A percentile compares a stretch with the other conserved stretches of the same genome.
Evolutionary conservation across 2,888 invertebrate genomes (phyloP).

Genomic region (Polydrusus cervinus): DNA sequence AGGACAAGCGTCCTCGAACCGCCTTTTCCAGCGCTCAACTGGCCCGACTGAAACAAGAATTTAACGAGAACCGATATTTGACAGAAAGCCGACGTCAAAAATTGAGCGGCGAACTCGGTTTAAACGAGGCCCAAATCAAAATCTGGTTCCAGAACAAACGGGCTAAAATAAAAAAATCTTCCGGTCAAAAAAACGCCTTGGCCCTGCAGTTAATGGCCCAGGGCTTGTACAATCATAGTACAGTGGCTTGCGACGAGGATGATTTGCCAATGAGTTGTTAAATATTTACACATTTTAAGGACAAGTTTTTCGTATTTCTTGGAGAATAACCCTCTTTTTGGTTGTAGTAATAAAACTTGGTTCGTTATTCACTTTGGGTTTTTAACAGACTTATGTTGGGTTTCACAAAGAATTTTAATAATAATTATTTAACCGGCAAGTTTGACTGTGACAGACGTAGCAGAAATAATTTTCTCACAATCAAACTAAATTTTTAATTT

Average conservation of each 20-base stretch:
- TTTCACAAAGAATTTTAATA: too few relatives aligned
- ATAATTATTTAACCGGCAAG: too few relatives aligned
- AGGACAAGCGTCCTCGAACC: conserved; percentile 95
- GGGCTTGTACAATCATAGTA: conserved; percentile 93
- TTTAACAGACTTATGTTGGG: too few relatives aligned
- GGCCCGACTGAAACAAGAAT: conserved; percentile 92
- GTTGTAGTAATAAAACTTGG: too few relatives aligned
- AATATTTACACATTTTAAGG: background rate
- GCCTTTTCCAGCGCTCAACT: conserved; percentile 97
- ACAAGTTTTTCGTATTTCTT: background rate
- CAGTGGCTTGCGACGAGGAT: conserved; percentile 75
- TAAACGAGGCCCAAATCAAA: conserved; percentile 98
- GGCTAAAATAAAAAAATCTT: conserved; percentile 95
- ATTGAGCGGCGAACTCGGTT: conserved; percentile 90
- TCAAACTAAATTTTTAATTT: too few relatives aligned
- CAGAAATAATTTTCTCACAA: too few relatives aligned
- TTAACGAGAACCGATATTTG: conserved; percentile 92
- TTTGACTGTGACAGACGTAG: too few relatives aligned
- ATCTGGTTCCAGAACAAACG: conserved; percentile 98
- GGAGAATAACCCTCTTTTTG: conserved; percentile 1
- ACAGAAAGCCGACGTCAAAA: conserved; percentile 93
- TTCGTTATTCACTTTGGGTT: too few relatives aligned
- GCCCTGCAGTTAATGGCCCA: conserved; percentile 95
- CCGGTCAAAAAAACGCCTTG: conserved; percentile 88
- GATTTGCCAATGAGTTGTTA: conserved; percentile 64